Evolutionary conservation across 2,888 invertebrate genomes (phyloP).

Genomic region (Lissocephala sabroskyi): DNA sequence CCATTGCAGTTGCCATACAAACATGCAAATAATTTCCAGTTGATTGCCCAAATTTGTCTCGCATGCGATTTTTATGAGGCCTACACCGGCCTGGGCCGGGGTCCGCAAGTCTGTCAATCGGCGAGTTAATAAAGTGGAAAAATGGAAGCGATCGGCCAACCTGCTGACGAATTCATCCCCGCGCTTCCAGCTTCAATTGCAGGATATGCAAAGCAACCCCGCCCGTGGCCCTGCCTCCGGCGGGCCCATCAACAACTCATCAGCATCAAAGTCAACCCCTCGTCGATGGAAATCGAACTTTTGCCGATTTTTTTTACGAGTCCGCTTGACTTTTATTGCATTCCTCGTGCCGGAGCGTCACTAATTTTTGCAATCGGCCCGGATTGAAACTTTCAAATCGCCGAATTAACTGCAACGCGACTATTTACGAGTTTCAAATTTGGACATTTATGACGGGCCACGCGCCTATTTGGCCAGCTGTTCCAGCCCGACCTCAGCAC

Average conservation of each 20-base stretch:
- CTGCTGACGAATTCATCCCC: not conserved
- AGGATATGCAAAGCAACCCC: not conserved
- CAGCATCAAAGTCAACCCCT: too few relatives aligned
- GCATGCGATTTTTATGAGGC: slow-evolving; percentile 54
- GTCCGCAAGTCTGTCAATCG: slow-evolving; percentile 67
- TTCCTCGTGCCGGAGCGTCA: too few relatives aligned
- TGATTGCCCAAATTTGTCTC: slow-evolving; percentile 65
- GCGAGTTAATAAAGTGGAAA: slow-evolving; percentile 70
- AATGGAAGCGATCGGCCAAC: slow-evolving; percentile 18
- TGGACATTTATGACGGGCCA: slow-evolving; percentile 51
- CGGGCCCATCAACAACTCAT: not conserved
- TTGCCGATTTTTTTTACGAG: too few relatives aligned
- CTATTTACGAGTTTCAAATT: slow-evolving; percentile 43
- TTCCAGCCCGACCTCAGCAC: slow-evolving; percentile 27
- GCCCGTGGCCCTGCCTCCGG: too few relatives aligned
- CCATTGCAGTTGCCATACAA: slow-evolving; percentile 32
- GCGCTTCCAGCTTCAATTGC: too few relatives aligned
- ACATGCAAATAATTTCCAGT: slow-evolving; percentile 66
- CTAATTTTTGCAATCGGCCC: too few relatives aligned
- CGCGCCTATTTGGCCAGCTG: slow-evolving; percentile 27
- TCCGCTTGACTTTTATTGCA: too few relatives aligned
- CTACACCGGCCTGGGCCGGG: slow-evolving; percentile 3
- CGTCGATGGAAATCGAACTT: not conserved
- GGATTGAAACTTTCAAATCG: too few relatives aligned
- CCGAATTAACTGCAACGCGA: too few relatives aligned